These are phyloP conservation scores for Megaleporinus macrocephalus DNA, from an alignment of 2,113 vertebrate species.

Conservation along the genomic window DNA sequence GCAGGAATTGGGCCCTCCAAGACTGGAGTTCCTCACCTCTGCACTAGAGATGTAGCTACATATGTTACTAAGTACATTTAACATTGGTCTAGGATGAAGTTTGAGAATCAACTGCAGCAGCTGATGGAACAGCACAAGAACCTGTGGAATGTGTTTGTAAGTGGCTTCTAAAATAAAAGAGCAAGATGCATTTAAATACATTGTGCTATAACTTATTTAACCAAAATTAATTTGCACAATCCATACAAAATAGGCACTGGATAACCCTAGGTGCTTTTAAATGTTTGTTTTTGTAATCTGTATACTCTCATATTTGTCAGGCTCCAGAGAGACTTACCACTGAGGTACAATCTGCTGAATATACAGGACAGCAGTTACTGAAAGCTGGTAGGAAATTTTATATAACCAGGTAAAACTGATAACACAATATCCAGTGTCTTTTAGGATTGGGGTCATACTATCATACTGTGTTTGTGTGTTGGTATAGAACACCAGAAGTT, in stretches of 20 bases:
- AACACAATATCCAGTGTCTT: not conserved
- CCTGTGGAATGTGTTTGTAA: constrained; percentile 73
- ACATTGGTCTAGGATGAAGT: constrained; percentile 69
- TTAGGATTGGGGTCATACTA: not conserved
- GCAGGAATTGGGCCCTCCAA: too few relatives aligned
- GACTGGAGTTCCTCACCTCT: too few relatives aligned
- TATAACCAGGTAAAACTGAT: not conserved
- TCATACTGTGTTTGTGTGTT: constrained; percentile 25
- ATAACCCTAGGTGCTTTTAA: too few relatives aligned
- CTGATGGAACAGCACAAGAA: constrained; percentile 76
- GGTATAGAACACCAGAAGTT: constrained; percentile 69
- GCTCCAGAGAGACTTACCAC: constrained; percentile 65
- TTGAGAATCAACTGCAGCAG: constrained; percentile 76
- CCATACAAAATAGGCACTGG: not conserved
- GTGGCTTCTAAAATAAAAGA: constrained; percentile 35
- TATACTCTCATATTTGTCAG: constrained; percentile 50
- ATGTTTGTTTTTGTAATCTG: not conserved
- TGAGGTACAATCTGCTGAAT: constrained; percentile 65
- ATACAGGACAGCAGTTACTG: constrained; percentile 64
- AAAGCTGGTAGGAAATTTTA: constrained; percentile 63
- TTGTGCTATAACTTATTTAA: not conserved
- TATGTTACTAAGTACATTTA: constrained; percentile 4
- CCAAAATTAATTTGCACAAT: not conserved
- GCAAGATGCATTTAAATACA: not conserved
- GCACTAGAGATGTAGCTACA: not conserved